Conservation (phyloP, 2,113 vertebrate species). For the Microtus richardsoni region DNA sequence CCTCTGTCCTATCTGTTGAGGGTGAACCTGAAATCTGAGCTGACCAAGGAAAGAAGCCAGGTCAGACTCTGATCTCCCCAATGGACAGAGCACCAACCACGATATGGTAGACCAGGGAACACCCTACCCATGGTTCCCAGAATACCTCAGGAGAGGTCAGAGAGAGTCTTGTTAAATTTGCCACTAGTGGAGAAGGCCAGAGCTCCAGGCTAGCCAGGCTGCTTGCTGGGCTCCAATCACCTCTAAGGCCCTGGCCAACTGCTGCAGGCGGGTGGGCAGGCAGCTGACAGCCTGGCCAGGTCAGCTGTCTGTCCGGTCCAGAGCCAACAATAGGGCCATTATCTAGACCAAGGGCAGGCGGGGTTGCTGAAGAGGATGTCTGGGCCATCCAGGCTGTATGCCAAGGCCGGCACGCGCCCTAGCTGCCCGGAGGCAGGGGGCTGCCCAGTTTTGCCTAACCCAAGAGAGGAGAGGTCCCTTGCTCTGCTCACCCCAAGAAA, state of each 20-base stretch:
- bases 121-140: background rate
- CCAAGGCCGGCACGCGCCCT: conserved; percentile 80
- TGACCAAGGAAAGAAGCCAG: background rate
- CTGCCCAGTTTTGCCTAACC: conserved; percentile 57
- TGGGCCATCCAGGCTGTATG: conserved; percentile 66
- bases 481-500: background rate
- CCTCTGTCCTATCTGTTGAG: background rate
- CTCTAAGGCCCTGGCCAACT: conserved; percentile 1
- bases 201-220: background rate
- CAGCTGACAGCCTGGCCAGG: conserved; percentile 73
- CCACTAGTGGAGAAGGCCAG: background rate
- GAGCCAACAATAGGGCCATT: conserved; percentile 76
- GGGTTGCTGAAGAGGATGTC: conserved; percentile 72
- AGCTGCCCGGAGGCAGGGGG: conserved; percentile 73
- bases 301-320: conserved; percentile 76
- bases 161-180: background rate
- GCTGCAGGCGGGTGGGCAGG: conserved; percentile 41
- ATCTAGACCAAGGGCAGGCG: conserved; percentile 68
- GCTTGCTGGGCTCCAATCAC: background rate
- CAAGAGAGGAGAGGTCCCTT: background rate
- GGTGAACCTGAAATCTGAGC: background rate
- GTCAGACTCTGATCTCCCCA: too few relatives aligned
- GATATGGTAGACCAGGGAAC: background rate
- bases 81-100: background rate
- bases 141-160: background rate